Percentiles rank a stretch among this genome's conserved stretches.
These are phyloP conservation scores for Arctia plantaginis DNA, from an alignment of 2,888 invertebrate species.

Conservation along the genomic window DNA sequence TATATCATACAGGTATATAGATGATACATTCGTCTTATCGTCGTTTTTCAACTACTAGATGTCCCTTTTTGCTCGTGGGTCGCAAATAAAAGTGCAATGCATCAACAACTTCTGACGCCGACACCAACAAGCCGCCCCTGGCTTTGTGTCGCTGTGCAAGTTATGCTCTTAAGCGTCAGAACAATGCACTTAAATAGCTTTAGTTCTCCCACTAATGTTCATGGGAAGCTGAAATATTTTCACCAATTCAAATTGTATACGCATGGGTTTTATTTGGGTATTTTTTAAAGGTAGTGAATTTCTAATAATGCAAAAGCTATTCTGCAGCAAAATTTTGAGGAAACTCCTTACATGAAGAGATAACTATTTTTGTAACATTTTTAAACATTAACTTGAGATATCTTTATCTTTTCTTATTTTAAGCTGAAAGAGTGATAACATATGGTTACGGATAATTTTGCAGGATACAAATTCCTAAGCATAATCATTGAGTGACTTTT, in stretches of 20 bases:
- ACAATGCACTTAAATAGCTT: slow-evolving; percentile 12
- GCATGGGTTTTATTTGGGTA: background rate
- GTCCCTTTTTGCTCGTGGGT: background rate
- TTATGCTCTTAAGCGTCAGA: slow-evolving; percentile 6
- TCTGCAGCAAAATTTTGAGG: too few relatives aligned
- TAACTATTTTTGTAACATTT: too few relatives aligned
- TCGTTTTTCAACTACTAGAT: background rate
- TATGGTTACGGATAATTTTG: too few relatives aligned
- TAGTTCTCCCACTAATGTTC: background rate
- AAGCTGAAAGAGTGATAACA: too few relatives aligned
- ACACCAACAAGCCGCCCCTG: slow-evolving; percentile 14
- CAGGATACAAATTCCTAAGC: too few relatives aligned
- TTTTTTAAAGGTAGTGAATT: background rate
- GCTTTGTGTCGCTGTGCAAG: slow-evolving; percentile 16
- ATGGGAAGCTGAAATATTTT: background rate
- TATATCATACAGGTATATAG: background rate
- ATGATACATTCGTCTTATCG: background rate
- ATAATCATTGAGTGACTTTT: too few relatives aligned
- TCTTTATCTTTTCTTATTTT: too few relatives aligned
- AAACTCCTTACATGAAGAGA: too few relatives aligned
- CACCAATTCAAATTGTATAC: background rate
- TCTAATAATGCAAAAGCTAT: background rate
- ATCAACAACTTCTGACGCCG: slow-evolving; percentile 21
- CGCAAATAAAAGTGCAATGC: slow-evolving; percentile 21
- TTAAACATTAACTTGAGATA: too few relatives aligned